Base-by-base conservation (phyloP, 2,797 vertebrate genomes). In the Cynopterus sphinx region DNA sequence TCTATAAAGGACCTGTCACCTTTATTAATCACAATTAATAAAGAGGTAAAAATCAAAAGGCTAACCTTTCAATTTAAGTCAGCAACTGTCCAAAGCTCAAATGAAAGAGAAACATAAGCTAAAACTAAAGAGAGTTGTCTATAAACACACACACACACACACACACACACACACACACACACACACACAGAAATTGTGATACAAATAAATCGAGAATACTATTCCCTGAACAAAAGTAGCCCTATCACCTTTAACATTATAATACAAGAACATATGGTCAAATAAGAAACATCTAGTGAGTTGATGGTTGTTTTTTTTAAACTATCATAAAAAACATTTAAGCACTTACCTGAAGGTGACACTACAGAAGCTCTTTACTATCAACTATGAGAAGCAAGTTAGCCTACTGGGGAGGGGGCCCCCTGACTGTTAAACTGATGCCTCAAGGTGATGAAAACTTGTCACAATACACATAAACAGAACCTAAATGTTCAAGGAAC, bases 161-260 rank as follows among this genome's bases (percentile, higher is more conserved):
- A 53, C 5, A 83, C 8, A 93, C 91, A 96, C 17, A 33, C 68
- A 90, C 93, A 96, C 2, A 90, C 91, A 96, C 17, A 90, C 91
- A 96, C 6, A 53, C 2, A 53, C 5, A 83, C 8, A 93, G 0
- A 43, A 93, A 90, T 31, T 83, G 36, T 78, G 55, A 92, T 90
- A 90, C 9, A 92, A 87, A 92, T 87, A 96, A 92, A 96, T 78
- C 41, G 68, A 85, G 31, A 91, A 97, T 88, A 63, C 16, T 85
- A 55, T 77, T 71, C 84, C 55, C 95, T 87, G 31, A 92, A 90
- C 59, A 95, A 93, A 95, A 96, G 41, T 79, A 87, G 39, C 24
- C 31, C 67, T 88, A 92, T 65, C 73, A 86, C 5, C 36, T 92
- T 90, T 94, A 89, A 39, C 24, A 63, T 82, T 85, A 70, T 94